Base-by-base conservation (phyloP, 2,797 vertebrate genomes). In the Acanthopagrus latus region DNA sequence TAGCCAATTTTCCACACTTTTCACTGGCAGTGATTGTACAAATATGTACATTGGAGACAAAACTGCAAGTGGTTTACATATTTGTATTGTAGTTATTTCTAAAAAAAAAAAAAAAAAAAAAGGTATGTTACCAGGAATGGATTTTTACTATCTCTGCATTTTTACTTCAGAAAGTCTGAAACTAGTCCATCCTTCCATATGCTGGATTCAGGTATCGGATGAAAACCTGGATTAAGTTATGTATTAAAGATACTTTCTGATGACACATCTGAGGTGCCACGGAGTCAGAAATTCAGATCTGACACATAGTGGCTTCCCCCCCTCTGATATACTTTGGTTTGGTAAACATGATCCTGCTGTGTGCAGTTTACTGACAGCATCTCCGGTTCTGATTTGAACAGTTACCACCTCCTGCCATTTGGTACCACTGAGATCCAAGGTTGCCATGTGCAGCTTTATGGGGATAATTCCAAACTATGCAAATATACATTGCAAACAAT, bases 401-500 rank as follows among this genome's bases (percentile, higher is more conserved):
- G 47, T 76, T 64, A 67, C 51, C 41, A 64, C 43, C 44, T 81
- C 46, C 41, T 78, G 59, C 68, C 72, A 79, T 85, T 82, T 82
- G 69, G 82, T 65, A 55, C 79, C 54, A 65, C 47, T 16, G 46
- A 54, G 65, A 67, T 64, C 60, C 23, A 75, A 60, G 65, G 38
- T 69, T 74, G 58, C 64, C 27, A 70, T 74, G 71, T 68, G 71
- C 68, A 78, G 68, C 68, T 79, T 76, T 50, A 51, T 63, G 71
- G 58, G 56, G 79, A 85, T 59, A n/a, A 74, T 64, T 68, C 38
- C 73, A 64, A 63, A 56, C 75, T 78, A 63, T 74, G 54, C 68
- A 84, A 81, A 84, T 78, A 81, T 66, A 81, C 83, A 68, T 74
- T 44, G 56, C 54, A 78, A 78, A 78, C 83, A 81, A 23, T 27